Evolutionary conservation across 92 coral and sea anemone genomes (phyloP).

Genomic region (Galaxea fascicularis): DNA sequence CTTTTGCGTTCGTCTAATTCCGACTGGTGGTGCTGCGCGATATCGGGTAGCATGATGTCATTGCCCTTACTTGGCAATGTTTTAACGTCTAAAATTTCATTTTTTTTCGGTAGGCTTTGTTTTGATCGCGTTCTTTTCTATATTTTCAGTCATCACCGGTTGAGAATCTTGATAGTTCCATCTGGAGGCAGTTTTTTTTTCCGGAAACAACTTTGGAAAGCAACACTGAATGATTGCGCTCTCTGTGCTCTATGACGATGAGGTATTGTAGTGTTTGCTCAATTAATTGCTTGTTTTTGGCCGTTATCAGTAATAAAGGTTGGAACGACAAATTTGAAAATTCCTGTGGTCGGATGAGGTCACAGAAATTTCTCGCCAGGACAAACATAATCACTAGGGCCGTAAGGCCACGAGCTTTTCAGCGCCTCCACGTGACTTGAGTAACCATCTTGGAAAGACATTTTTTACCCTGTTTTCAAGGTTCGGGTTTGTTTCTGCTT

Average conservation of each 20-base stretch:
- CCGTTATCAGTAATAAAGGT: conserved; percentile 24
- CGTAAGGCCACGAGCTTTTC: no score
- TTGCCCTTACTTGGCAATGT: background rate
- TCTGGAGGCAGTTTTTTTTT: background rate
- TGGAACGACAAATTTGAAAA: conserved; percentile 21
- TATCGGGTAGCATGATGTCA: conserved; percentile 1
- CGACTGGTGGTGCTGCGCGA: conserved; percentile 1
- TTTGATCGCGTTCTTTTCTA: conserved; percentile 8
- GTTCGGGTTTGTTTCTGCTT: no score
- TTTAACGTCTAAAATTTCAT: conserved; percentile 34
- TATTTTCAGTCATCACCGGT: background rate
- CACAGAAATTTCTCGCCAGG: conserved; percentile 3
- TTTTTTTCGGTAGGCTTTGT: background rate
- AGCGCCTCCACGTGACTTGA: no score
- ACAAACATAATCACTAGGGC: no score
- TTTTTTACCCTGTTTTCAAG: no score
- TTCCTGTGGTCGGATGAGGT: conserved; percentile 19
- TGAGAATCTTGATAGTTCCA: background rate
- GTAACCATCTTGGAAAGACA: no score
- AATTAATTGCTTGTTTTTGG: conserved; percentile 29
- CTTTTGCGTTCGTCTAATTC: conserved; percentile 1
- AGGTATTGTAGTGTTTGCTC: conserved; percentile 11
- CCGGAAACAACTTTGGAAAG: no score
- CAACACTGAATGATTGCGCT: no score
- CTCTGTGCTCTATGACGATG: background rate